Evolutionary conservation across 2,113 vertebrate genomes (phyloP).

Genomic region (Corythoichthys intestinalis): DNA sequence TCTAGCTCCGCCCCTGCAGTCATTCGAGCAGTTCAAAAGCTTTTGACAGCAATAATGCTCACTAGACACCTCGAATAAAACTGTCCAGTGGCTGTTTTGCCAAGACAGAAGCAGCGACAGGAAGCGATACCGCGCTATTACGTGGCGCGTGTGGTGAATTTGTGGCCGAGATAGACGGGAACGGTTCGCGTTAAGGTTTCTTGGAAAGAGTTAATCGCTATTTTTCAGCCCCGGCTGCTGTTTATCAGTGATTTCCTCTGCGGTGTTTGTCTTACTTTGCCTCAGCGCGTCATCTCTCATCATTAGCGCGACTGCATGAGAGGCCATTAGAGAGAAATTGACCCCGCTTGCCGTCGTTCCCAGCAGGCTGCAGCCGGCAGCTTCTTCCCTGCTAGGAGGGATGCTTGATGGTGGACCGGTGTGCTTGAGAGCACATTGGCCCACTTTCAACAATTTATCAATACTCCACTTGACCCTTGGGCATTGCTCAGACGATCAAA

Average conservation of each 20-base stretch:
- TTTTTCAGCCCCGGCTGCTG: conserved; percentile 13
- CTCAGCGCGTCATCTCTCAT: conserved; percentile 37
- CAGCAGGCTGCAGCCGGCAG: conserved; percentile 48
- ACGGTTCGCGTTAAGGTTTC: conserved; percentile 27
- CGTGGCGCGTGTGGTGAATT: neutral
- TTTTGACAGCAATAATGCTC: conserved; percentile 1
- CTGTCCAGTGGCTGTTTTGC: conserved; percentile 15
- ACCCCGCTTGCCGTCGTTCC: conserved; percentile 50
- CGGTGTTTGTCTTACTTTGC: conserved; percentile 44
- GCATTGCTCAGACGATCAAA: conserved; percentile 25
- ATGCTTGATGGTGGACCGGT: conserved; percentile 24
- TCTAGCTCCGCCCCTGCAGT: conserved; percentile 14
- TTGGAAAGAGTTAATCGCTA: conserved; percentile 1
- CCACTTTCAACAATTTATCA: conserved; percentile 54
- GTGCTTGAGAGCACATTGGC: conserved; percentile 31
- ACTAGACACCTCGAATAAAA: conserved; percentile 17
- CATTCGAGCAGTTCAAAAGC: conserved; percentile 18
- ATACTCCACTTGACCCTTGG: conserved; percentile 28
- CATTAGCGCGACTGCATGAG: conserved; percentile 45
- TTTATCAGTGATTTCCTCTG: conserved; percentile 36
- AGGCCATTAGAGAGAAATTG: conserved; percentile 58
- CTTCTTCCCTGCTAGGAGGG: conserved; percentile 22
- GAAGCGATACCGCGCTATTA: conserved; percentile 20
- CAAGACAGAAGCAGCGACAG: conserved; percentile 19
- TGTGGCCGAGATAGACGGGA: conserved; percentile 12